Evolutionary conservation across 2,113 vertebrate genomes (phyloP).

Genomic region (Ondatra zibethicus): DNA sequence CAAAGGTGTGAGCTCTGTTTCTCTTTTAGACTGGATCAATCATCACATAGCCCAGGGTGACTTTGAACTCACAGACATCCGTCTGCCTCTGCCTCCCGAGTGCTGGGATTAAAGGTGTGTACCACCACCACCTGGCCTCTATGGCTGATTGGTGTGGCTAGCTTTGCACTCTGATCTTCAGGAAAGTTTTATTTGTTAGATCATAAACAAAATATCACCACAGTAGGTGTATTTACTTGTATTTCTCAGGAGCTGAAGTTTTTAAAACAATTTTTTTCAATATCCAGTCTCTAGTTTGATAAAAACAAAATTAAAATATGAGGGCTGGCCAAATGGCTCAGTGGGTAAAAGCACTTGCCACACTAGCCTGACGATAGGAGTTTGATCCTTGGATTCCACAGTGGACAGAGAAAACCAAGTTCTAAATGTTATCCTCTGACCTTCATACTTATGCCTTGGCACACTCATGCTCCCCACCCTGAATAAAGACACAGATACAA

Average conservation of each 20-base stretch:
- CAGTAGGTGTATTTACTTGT: background rate
- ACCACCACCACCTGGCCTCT: rapidly evolving
- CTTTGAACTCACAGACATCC: no score
- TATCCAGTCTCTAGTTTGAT: background rate
- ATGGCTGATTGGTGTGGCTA: no score
- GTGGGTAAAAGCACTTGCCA: background rate
- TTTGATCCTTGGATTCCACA: background rate
- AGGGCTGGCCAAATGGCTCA: background rate
- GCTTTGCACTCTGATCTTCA: no score
- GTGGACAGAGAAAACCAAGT: background rate
- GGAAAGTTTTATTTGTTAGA: no score
- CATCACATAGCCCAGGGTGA: no score
- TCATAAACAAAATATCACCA: no score
- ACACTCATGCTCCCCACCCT: background rate
- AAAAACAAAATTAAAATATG: background rate
- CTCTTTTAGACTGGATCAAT: no score
- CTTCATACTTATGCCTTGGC: background rate
- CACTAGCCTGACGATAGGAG: background rate
- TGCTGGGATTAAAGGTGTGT: no score
- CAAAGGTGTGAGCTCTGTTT: no score
- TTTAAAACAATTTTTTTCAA: background rate
- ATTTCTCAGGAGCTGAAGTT: background rate
- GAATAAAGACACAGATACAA: background rate
- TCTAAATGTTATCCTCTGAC: background rate
- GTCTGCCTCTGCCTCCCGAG: no score